A percentile compares a stretch with the other conserved stretches of the same genome.
phyloP scores from a whole-genome alignment of 2,888 invertebrate genomes.

The Yponomeuta cagnagella region DNA sequence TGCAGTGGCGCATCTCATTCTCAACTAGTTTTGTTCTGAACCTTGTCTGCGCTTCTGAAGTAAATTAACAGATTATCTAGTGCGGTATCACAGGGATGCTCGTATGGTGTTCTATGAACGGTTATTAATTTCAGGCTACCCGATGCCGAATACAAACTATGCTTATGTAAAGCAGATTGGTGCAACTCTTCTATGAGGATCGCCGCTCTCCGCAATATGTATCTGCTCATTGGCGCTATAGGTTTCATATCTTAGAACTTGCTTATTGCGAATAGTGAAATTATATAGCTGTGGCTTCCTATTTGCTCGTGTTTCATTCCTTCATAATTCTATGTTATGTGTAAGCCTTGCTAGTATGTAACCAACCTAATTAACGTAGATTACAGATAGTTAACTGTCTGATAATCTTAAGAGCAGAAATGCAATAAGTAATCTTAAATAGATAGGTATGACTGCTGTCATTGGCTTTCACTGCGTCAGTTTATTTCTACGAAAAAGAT shows the following conservation, averaged over 20 bases:
- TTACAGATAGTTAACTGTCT: not conserved
- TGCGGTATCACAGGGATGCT: too few species aligned
- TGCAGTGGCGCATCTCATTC: too few species aligned
- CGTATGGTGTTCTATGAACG: not conserved
- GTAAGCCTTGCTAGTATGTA: not conserved
- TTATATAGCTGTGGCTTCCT: not conserved
- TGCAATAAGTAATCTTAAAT: too few species aligned
- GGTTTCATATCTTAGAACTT: not conserved
- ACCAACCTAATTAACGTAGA: not conserved
- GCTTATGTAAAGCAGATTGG: slow-evolving; percentile 61
- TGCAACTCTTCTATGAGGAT: slow-evolving; percentile 41
- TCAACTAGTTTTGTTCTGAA: too few species aligned
- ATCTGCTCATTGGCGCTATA: not conserved
- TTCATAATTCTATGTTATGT: not conserved
- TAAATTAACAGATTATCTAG: too few species aligned
- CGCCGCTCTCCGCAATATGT: not conserved
- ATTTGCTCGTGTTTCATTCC: not conserved
- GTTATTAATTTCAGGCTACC: slow-evolving; percentile 41
- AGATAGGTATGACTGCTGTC: slow-evolving; percentile 59
- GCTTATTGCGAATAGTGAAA: not conserved
- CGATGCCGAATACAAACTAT: slow-evolving; percentile 57
- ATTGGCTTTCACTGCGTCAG: slow-evolving; percentile 69
- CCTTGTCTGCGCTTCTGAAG: too few species aligned
- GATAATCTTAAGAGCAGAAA: not conserved
- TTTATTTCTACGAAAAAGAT: slow-evolving; percentile 72